Base-by-base conservation (phyloP, 2,797 vertebrate species). In the Loriculus beryllinus region DNA sequence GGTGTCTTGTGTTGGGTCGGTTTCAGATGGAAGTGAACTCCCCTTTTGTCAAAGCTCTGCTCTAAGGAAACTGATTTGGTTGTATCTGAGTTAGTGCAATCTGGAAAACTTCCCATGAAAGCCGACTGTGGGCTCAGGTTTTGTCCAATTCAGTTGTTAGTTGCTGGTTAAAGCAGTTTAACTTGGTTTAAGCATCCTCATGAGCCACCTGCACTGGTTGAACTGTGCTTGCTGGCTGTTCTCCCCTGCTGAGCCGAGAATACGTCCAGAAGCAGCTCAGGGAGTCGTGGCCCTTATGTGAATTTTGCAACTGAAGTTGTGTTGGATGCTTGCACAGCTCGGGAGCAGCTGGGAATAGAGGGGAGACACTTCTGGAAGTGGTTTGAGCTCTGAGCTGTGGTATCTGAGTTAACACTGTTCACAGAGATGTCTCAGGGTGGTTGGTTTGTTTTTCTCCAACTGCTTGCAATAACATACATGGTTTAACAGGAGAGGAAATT, bases 201-300 rank as follows among this genome's bases (percentile, higher is more conserved):
- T 26, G 75, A 89, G 60, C 51, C 33, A 25, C 65, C 85, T 91
- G 75, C 90, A 85, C 82, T 90, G 89, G 57, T 88, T 82, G 78
- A 52, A 85, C 52, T 81, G 62, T 3, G 45, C 79, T 83, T 82
- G 68, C 82, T 92, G 90, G 79, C 35, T 67, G 82, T 56, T 80
- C 79, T 79, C 42, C 52, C 59, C 80, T 70, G 47, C 82, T 67
- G 42, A 57, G 23, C 76, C 47, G 69, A 79, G 60, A 21, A 28
- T 29, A 21, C 8, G 3, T 59, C 84, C 65, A 93, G 82, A 49
- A 86, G 92, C 92, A 86, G 84, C 96, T 96, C 92, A 95, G 93
- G 95, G 94, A 96, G 71, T 81, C n/a, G 4, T 17, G 76, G 47
- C 59, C 88, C 82, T 86, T 57, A 4, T 1, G 13, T 76, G 82